These are phyloP conservation scores for Eufriesea mexicana DNA, from an alignment of 1,140 invertebrate species.

Conservation along the genomic window DNA sequence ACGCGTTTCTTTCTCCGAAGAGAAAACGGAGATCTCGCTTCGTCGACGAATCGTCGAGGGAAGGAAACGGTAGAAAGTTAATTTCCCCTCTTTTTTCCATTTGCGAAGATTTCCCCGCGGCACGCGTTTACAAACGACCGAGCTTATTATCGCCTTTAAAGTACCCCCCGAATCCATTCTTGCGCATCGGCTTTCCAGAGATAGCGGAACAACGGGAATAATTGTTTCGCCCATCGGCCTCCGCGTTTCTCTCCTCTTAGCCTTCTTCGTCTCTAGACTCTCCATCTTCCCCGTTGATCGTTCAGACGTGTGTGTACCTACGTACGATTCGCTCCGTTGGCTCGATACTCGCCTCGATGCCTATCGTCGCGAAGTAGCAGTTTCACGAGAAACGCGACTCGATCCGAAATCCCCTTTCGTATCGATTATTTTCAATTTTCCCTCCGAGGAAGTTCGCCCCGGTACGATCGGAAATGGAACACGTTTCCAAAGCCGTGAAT, in stretches of 20 bases:
- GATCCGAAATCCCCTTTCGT: no score
- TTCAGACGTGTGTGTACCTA: slow-evolving; percentile 38
- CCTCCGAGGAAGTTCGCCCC: background rate
- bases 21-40: background rate
- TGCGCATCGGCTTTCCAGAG: slow-evolving; percentile 2
- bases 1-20: background rate
- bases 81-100: slow-evolving; percentile 50
- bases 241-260: no score
- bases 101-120: slow-evolving; percentile 50
- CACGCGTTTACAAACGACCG: slow-evolving; percentile 49
- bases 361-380: background rate
- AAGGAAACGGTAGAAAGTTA: slow-evolving; percentile 51
- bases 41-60: slow-evolving; percentile 16
- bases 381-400: no score
- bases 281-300: background rate
- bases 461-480: slow-evolving; percentile 25
- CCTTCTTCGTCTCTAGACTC: background rate
- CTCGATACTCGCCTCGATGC: no score
- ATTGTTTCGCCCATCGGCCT: slow-evolving; percentile 34
- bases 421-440: slow-evolving; percentile 39
- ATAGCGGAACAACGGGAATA: slow-evolving; percentile 16
- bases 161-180: slow-evolving; percentile 16
- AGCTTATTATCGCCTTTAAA: slow-evolving; percentile 51
- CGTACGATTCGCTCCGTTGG: slow-evolving; percentile 20
- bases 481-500: slow-evolving; percentile 4